Conservation (phyloP, 2,888 invertebrate species). For the Morpho helenor region DNA sequence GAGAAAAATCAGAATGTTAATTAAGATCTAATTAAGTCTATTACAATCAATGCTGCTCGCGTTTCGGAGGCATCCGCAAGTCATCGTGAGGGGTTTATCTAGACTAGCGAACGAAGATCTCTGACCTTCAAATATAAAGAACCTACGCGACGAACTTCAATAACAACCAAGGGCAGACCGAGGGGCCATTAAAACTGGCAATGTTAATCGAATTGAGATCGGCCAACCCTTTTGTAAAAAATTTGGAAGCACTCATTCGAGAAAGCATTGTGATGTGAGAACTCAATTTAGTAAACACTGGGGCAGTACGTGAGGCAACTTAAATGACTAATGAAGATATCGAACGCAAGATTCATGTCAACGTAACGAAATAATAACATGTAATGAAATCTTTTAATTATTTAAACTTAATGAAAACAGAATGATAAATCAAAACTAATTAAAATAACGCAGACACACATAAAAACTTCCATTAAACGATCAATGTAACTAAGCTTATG, state of each 20-base stretch:
- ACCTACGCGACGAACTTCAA: conserved; percentile 29
- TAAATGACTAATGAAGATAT: conserved; percentile 67
- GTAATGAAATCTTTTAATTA: neutral
- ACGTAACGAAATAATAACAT: neutral
- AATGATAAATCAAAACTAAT: no score
- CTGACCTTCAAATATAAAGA: conserved; percentile 45
- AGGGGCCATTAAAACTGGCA: conserved; percentile 47
- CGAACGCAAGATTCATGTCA: conserved; percentile 16
- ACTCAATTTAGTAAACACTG: conserved; percentile 72
- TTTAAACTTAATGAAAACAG: no score
- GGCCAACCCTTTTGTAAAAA: conserved; percentile 77
- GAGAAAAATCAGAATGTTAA: conserved; percentile 77
- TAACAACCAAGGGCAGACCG: conserved; percentile 24
- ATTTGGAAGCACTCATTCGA: conserved; percentile 67
- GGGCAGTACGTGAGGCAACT: conserved; percentile 53
- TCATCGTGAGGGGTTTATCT: conserved; percentile 60
- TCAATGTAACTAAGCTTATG: no score
- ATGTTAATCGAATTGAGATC: conserved; percentile 74
- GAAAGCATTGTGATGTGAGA: conserved; percentile 73
- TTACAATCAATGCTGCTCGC: conserved; percentile 78
- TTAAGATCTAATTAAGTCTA: conserved; percentile 79
- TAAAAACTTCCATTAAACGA: no score
- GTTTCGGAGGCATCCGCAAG: conserved; percentile 73
- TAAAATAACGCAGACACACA: no score
- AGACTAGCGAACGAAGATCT: conserved; percentile 47